Evolutionary conservation across 2,888 invertebrate species (phyloP).

Genomic region (Drosophila neutralis): DNA sequence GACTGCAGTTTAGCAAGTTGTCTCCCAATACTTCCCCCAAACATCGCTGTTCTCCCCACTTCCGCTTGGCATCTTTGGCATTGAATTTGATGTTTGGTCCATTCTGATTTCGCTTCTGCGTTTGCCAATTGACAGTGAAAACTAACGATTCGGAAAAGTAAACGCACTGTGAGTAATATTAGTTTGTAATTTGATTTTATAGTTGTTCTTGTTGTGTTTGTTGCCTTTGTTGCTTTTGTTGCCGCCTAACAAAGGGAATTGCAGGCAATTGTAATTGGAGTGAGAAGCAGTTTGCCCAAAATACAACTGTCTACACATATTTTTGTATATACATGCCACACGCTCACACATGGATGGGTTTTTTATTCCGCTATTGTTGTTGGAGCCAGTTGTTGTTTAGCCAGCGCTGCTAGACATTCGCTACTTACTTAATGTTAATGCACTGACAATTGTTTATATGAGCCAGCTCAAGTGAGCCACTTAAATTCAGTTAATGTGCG

Average conservation of each 20-base stretch:
- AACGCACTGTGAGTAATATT: constrained; percentile 81
- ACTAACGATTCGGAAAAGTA: constrained; percentile 82
- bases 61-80: constrained; percentile 35
- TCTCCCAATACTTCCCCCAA: constrained; percentile 5
- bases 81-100: constrained; percentile 46
- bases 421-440: constrained; percentile 65
- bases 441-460: constrained; percentile 67
- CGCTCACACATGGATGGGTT: constrained; percentile 2
- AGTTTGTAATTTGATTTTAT: constrained; percentile 81
- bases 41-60: neutral
- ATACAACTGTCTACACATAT: constrained; percentile 39
- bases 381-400: neutral
- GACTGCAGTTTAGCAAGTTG: constrained; percentile 57
- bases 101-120: constrained; percentile 49
- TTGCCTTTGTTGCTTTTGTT: constrained; percentile 15
- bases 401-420: constrained; percentile 4
- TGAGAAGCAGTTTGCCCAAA: constrained; percentile 8
- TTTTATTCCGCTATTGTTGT: neutral
- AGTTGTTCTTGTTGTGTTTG: constrained; percentile 21
- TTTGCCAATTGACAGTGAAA: constrained; percentile 83
- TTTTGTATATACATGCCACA: constrained; percentile 1
- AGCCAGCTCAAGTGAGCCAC: constrained; percentile 56
- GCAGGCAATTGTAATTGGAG: constrained; percentile 52
- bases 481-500: constrained; percentile 61
- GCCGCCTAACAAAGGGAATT: constrained; percentile 14